These are phyloP conservation scores for Drosophila melanogaster DNA, from an alignment of 1,140 invertebrate genomes.

Conservation along the genomic window DNA sequence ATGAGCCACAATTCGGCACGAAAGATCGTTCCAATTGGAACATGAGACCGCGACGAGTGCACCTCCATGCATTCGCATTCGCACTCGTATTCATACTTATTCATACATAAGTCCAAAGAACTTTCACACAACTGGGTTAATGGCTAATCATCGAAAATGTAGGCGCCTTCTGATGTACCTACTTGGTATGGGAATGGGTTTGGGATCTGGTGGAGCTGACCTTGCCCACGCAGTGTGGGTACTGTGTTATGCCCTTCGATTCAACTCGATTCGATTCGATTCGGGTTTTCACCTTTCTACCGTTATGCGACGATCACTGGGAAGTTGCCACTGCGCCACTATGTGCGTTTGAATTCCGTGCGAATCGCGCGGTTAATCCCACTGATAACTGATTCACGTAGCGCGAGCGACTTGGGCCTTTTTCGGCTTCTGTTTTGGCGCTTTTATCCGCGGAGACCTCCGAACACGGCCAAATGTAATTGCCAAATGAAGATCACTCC, in stretches of 20 bases:
- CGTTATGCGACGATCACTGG: constrained; percentile 11
- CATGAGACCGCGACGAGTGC: constrained; percentile 39
- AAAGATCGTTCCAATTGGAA: constrained; percentile 51
- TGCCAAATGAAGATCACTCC: constrained; percentile 19
- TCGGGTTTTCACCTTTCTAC: constrained; percentile 12
- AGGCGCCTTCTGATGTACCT: constrained; percentile 16
- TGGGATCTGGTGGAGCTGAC: constrained; percentile 14
- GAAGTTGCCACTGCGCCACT: constrained; percentile 3
- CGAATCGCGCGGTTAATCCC: constrained; percentile 24
- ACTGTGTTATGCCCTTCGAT: constrained; percentile 17
- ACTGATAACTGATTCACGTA: constrained; percentile 37
- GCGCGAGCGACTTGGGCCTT: neutral
- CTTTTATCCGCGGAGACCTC: constrained; percentile 36
- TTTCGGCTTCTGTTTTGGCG: neutral
- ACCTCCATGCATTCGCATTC: constrained; percentile 20
- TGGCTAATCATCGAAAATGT: constrained; percentile 3
- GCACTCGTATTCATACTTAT: constrained; percentile 2
- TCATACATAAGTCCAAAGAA: constrained; percentile 43
- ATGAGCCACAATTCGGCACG: constrained; percentile 48
- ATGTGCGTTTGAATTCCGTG: constrained; percentile 1
- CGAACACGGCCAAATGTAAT: constrained; percentile 40
- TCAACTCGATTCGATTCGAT: neutral
- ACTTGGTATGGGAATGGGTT: neutral
- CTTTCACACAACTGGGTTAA: constrained; percentile 37
- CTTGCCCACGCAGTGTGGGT: constrained; percentile 34